These are phyloP conservation scores for Erpetoichthys calabaricus DNA, from an alignment of 2,797 vertebrate species.

Conservation along the genomic window DNA sequence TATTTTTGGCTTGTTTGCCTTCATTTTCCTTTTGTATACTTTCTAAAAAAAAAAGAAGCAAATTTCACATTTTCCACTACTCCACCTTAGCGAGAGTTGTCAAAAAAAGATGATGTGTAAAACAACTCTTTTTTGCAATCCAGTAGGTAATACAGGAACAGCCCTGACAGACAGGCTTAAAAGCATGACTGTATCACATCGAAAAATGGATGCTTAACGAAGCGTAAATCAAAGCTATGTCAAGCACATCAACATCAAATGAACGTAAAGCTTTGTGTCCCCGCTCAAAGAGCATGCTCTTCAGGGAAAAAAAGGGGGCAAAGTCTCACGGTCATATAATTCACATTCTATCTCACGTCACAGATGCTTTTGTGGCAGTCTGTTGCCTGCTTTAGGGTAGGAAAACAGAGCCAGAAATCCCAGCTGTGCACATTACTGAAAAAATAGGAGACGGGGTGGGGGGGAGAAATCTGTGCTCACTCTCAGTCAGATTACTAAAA, in stretches of 20 bases:
- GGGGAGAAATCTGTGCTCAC: slow-evolving; percentile 7
- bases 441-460: background rate
- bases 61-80: background rate
- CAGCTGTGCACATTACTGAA: slow-evolving; percentile 5
- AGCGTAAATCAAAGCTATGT: slow-evolving; percentile 24
- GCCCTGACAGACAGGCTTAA: slow-evolving; percentile 13
- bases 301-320: slow-evolving; percentile 11
- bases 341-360: slow-evolving; percentile 12
- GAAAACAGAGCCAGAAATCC: slow-evolving; percentile 18
- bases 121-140: slow-evolving; percentile 1
- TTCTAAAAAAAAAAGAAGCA: no score
- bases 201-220: slow-evolving; percentile 18
- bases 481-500: slow-evolving; percentile 24
- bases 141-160: background rate
- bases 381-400: slow-evolving; percentile 14
- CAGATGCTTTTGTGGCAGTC: slow-evolving; percentile 21
- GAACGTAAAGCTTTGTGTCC: slow-evolving; percentile 21
- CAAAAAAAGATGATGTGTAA: slow-evolving; percentile 1
- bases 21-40: no score
- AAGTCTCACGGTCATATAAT: slow-evolving; percentile 17
- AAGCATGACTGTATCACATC: slow-evolving; percentile 16
- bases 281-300: slow-evolving; percentile 19
- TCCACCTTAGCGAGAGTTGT: background rate
- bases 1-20: no score
- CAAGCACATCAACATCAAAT: slow-evolving; percentile 25